Base-by-base conservation (phyloP, 2,797 vertebrate species). In the Astyanax mexicanus region DNA sequence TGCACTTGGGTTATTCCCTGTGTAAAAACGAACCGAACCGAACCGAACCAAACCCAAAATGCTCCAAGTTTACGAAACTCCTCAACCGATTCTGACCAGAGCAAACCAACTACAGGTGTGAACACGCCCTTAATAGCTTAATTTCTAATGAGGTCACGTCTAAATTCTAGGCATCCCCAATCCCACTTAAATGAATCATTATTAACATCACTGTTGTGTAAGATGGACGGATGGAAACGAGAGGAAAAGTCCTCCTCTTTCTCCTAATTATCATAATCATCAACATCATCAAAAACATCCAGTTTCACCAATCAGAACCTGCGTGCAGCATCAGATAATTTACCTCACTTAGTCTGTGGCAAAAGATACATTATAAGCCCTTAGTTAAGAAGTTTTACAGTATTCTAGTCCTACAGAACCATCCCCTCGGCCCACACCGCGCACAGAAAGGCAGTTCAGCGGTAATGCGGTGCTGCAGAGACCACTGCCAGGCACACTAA, bases 321-420 rank as follows among this genome's bases (percentile, higher is more conserved):
- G 12, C 23, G 21, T 21, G 27, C 65, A 51, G 6, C 38, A 52
- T 54, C 35, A 40, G 37, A 47, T 27, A 42, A 11, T n/a, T 44
- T 35, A 45, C 35, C 25, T 45, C 17, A 66, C 7, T 29, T 8
- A 51, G 15, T 69, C 21, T 29, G 54, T 17, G 71, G 19, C 66
- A 13, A 29, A 35, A 3, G 29, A 15, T 3, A 68, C 23, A 49
- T 67, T 35, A 15, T 54, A 72, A 87, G 82, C 80, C 83, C 81
- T 84, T 73, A 51, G 12, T 1, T 4, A n/a, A 32, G 32, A 32
- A 32, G 37, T 69, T 45, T 23, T 72, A 32, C 13, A 51, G 51
- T 32, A 67, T 54, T 29, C 5, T 42, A 62, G 37, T 11, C 64
- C 40, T 55, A 49, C 25, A 54, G 57, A 32, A 58, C 64, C 45